Evolutionary conservation across 2,113 vertebrate genomes (phyloP).

Genomic region (Suncus etruscus): DNA sequence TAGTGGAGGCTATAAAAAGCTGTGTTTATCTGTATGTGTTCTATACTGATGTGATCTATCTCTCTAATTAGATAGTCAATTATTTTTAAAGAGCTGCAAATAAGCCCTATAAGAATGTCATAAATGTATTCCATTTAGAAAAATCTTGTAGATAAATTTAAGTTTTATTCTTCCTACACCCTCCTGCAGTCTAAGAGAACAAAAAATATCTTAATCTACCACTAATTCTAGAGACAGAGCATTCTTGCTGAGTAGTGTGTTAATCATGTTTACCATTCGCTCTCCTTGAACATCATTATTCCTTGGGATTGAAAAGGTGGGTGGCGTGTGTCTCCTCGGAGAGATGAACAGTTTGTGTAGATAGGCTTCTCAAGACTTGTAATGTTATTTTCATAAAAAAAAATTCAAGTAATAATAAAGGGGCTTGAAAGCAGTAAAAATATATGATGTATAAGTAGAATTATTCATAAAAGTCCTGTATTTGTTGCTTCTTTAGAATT

Average conservation of each 20-base stretch:
- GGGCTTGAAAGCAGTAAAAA: slow-evolving; percentile 48
- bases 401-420: slow-evolving; percentile 42
- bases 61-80: slow-evolving; percentile 82
- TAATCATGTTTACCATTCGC: slow-evolving; percentile 49
- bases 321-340: slow-evolving; percentile 30
- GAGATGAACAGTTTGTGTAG: slow-evolving; percentile 50
- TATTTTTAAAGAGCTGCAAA: slow-evolving; percentile 83
- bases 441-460: slow-evolving; percentile 45
- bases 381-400: slow-evolving; percentile 55
- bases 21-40: slow-evolving; percentile 73
- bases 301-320: slow-evolving; percentile 51
- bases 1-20: slow-evolving; percentile 64
- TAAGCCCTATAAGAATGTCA: slow-evolving; percentile 79
- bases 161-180: slow-evolving; percentile 73
- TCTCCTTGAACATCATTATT: slow-evolving; percentile 28
- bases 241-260: slow-evolving; percentile 40
- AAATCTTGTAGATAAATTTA: slow-evolving; percentile 77
- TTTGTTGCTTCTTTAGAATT: slow-evolving; percentile 41
- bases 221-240: slow-evolving; percentile 61
- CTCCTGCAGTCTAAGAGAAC: slow-evolving; percentile 54
- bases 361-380: slow-evolving; percentile 37
- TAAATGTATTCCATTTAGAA: slow-evolving; percentile 75
- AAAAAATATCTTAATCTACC: slow-evolving; percentile 46
- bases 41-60: slow-evolving; percentile 70
- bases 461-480: slow-evolving; percentile 61